These are phyloP conservation scores for Chouioia cunea DNA, from an alignment of 2,888 invertebrate species.

Conservation along the genomic window DNA sequence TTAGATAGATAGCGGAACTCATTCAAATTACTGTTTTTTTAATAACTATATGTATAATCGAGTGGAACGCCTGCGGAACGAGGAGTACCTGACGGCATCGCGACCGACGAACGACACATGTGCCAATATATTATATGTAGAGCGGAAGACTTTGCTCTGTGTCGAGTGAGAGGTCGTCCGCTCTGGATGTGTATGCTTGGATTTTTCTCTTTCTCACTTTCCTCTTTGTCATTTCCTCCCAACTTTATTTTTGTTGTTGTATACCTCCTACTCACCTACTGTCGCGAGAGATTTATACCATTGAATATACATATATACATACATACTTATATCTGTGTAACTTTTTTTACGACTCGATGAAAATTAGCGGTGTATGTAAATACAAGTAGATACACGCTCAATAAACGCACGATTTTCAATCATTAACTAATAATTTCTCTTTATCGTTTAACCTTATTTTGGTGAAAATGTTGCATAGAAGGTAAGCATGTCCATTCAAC, in stretches of 20 bases:
- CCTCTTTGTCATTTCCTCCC: conserved; percentile 12
- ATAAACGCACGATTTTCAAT: conserved; percentile 42
- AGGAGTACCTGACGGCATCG: conserved; percentile 32
- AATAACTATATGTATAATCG: too few relatives aligned
- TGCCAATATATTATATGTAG: conserved; percentile 5
- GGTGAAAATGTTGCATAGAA: too few relatives aligned
- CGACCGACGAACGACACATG: conserved; percentile 3
- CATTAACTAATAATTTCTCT: too few relatives aligned
- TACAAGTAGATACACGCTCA: conserved; percentile 47
- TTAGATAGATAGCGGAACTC: too few relatives aligned
- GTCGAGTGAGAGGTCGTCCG: conserved; percentile 15
- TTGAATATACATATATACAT: conserved; percentile 32
- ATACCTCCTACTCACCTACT: conserved; percentile 10
- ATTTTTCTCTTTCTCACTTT: neutral
- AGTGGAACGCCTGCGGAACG: conserved; percentile 35
- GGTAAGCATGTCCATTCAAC: too few relatives aligned
- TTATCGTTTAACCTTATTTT: too few relatives aligned
- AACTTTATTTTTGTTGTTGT: neutral
- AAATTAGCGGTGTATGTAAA: conserved; percentile 46
- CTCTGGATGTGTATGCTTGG: conserved; percentile 13
- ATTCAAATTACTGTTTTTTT: too few relatives aligned
- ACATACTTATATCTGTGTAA: conserved; percentile 14
- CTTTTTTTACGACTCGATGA: conserved; percentile 43
- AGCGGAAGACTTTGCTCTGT: neutral
- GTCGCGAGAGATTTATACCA: conserved; percentile 46